A percentile compares a stretch with the other conserved stretches of the same genome.
phyloP scores from a whole-genome alignment of 2,113 vertebrate species.

The Erinaceus europaeus region DNA sequence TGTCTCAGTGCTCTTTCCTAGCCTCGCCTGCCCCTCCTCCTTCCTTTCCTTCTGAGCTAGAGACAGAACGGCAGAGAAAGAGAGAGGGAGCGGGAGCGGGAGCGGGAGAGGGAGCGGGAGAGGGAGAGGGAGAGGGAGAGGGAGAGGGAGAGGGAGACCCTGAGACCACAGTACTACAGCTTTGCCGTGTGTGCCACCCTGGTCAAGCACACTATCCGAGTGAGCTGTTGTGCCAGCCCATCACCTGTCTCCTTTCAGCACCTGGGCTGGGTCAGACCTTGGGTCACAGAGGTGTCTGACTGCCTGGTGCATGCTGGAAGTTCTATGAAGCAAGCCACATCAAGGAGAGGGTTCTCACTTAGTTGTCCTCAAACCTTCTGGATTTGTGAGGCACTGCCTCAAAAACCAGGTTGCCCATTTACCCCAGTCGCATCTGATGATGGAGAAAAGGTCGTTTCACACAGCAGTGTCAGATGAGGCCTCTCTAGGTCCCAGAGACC shows the following conservation, averaged over 20 bases:
- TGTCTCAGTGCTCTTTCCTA: conserved; percentile 9
- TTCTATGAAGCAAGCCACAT: background rate
- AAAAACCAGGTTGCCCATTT: conserved; percentile 27
- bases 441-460: background rate
- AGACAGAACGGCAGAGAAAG: too few species aligned
- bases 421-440: background rate
- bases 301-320: background rate
- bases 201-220: too few species aligned
- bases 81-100: too few species aligned
- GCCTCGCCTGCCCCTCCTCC: too few species aligned
- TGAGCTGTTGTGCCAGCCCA: too few species aligned
- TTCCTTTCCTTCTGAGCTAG: too few species aligned
- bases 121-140: too few species aligned
- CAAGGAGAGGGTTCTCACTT: background rate
- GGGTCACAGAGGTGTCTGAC: conserved; percentile 2
- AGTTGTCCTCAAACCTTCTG: conserved; percentile 13
- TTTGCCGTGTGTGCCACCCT: too few species aligned
- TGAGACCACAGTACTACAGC: too few species aligned
- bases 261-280: background rate
- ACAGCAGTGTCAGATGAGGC: background rate
- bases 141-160: too few species aligned
- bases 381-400: background rate
- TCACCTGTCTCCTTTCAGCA: background rate
- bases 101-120: too few species aligned
- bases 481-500: background rate